Percentiles rank a stretch among this genome's conserved stretches.
Evolutionary conservation across 2,797 vertebrate species (phyloP).

Genomic region (Aplochiton taeniatus): DNA sequence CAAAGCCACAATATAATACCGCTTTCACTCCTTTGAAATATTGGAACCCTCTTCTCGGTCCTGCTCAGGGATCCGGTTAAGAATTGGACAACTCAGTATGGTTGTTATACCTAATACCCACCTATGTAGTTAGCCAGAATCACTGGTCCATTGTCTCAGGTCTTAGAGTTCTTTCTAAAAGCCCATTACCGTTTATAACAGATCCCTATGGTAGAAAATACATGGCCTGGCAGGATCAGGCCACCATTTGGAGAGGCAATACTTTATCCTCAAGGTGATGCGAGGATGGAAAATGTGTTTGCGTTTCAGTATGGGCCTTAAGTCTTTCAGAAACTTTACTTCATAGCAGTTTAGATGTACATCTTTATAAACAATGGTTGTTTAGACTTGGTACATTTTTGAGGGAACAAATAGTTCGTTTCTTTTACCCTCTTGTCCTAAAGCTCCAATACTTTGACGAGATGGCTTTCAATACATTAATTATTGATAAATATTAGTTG

Average conservation of each 20-base stretch:
- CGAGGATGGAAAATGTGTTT: slow-evolving; percentile 31
- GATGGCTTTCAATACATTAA: no score
- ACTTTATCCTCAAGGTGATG: slow-evolving; percentile 43
- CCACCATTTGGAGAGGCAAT: slow-evolving; percentile 24
- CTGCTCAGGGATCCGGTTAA: slow-evolving; percentile 61
- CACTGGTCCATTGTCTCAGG: slow-evolving; percentile 44
- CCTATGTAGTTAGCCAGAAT: slow-evolving; percentile 57
- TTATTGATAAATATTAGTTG: no score
- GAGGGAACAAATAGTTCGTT: no score
- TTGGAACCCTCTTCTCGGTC: slow-evolving; percentile 52
- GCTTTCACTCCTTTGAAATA: slow-evolving; percentile 18
- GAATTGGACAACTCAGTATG: slow-evolving; percentile 42
- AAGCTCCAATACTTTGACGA: no score
- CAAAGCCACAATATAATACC: slow-evolving; percentile 37
- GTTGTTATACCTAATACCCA: slow-evolving; percentile 52
- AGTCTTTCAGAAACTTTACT: background rate
- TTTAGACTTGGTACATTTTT: no score
- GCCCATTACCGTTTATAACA: slow-evolving; percentile 48
- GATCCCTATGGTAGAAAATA: slow-evolving; percentile 31
- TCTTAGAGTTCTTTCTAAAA: slow-evolving; percentile 48
- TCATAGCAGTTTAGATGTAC: background rate
- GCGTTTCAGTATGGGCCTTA: slow-evolving; percentile 9
- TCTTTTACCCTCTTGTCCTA: no score
- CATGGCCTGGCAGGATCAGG: slow-evolving; percentile 34
- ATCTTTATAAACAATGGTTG: no score